phyloP scores from a whole-genome alignment of 2,113 vertebrate species.

The Aptenodytes forsteri region DNA sequence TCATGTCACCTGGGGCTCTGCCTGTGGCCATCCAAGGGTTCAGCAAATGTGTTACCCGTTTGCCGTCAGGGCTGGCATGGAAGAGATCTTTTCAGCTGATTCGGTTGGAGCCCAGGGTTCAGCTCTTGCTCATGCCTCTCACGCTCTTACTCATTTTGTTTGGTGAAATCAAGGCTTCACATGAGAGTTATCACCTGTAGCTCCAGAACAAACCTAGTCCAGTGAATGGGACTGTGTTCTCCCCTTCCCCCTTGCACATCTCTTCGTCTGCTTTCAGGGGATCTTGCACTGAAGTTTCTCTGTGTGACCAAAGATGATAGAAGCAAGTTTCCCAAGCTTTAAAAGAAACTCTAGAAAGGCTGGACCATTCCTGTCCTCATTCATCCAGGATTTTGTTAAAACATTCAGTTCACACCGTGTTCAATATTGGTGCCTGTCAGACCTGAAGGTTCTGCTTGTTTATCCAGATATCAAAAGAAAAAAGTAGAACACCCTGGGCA shows the following conservation, averaged over 20 bases:
- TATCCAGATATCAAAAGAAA: neutral
- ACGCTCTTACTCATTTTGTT: neutral
- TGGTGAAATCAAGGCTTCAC: neutral
- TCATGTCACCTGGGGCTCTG: neutral
- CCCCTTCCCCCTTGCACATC: neutral
- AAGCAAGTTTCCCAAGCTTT: neutral
- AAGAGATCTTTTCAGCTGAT: neutral
- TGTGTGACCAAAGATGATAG: neutral
- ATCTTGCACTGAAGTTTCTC: neutral
- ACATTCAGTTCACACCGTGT: neutral
- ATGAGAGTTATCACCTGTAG: neutral
- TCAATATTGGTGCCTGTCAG: neutral
- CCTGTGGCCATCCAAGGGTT: neutral
- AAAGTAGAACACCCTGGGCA: neutral
- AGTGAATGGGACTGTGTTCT: neutral
- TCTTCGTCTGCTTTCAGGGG: fast-evolving
- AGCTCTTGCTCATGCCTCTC: neutral
- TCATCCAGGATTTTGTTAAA: neutral
- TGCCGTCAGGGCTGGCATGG: neutral
- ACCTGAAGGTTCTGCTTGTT: neutral
- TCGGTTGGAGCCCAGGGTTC: neutral
- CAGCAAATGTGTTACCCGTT: neutral
- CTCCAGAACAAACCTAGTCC: neutral
- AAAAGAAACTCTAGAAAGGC: neutral
- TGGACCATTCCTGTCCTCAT: neutral